Evolutionary conservation across 2,888 invertebrate genomes (phyloP).

Genomic region (Hoplodrina blanda): DNA sequence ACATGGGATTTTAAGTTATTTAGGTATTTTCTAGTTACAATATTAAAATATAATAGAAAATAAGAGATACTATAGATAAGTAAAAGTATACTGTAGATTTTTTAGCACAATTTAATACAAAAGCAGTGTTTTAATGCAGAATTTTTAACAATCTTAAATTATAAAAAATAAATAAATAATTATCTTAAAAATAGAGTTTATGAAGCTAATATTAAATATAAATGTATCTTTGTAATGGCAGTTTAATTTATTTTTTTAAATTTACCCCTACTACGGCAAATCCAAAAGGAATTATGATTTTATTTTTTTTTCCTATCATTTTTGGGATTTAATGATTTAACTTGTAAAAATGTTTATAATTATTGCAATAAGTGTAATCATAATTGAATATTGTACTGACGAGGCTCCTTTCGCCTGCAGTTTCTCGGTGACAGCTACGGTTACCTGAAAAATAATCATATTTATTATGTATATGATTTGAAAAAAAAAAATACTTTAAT

Average conservation of each 20-base stretch:
- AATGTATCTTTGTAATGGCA: no score
- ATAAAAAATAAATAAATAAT: conserved; percentile 28
- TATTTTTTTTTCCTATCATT: no score
- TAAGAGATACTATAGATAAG: no score
- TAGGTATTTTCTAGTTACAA: no score
- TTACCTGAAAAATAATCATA: no score
- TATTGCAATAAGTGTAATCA: conserved; percentile 20
- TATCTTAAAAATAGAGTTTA: conserved; percentile 12
- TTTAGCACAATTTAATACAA: not conserved
- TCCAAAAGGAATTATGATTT: no score
- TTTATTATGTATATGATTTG: no score
- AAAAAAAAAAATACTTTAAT: conserved; percentile 18
- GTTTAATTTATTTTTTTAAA: no score
- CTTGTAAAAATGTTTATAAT: conserved; percentile 18
- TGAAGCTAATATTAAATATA: no score
- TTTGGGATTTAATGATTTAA: conserved; percentile 1
- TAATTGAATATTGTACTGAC: conserved; percentile 27
- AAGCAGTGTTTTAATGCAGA: not conserved
- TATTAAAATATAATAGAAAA: no score
- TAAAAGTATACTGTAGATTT: not conserved
- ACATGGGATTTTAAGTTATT: no score
- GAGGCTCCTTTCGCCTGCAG: conserved; percentile 29
- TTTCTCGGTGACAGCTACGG: conserved; percentile 60
- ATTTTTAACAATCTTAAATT: conserved; percentile 20
- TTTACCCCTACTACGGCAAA: no score